Conservation (phyloP, 2,797 vertebrate genomes). For the Thunnus albacares region DNA sequence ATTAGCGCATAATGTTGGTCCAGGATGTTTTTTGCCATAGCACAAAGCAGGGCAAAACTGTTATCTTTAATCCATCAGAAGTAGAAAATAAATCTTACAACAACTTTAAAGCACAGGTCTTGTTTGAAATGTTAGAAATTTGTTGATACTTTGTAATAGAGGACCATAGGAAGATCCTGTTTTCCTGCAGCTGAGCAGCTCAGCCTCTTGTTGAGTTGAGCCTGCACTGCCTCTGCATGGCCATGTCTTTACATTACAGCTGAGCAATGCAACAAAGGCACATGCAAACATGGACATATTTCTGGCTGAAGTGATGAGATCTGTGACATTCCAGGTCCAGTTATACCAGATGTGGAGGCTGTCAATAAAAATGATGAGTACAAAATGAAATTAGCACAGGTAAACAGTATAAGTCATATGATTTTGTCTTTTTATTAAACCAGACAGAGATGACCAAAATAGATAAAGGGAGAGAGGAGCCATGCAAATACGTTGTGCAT, state of each 20-base stretch:
- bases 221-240: constrained; percentile 50
- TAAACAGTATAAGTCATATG: background rate
- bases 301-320: background rate
- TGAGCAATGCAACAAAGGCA: background rate
- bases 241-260: constrained; percentile 34
- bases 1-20: background rate
- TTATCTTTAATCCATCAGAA: background rate
- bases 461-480: background rate
- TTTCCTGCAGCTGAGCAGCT: background rate
- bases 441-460: background rate
- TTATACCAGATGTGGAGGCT: background rate
- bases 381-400: background rate
- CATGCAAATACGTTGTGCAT: background rate
- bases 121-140: background rate
- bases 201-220: constrained; percentile 1
- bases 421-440: background rate
- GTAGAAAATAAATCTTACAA: background rate
- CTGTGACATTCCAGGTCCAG: background rate
- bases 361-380: background rate
- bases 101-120: background rate
- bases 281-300: background rate
- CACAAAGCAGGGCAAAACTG: background rate
- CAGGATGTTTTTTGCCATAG: constrained; percentile 9
- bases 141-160: background rate
- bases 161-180: background rate